Evolutionary conservation across 2,113 vertebrate species (phyloP), one percentile per base, ranked within the genome.

Genomic region (Macroglossus sobrinus): DNA sequence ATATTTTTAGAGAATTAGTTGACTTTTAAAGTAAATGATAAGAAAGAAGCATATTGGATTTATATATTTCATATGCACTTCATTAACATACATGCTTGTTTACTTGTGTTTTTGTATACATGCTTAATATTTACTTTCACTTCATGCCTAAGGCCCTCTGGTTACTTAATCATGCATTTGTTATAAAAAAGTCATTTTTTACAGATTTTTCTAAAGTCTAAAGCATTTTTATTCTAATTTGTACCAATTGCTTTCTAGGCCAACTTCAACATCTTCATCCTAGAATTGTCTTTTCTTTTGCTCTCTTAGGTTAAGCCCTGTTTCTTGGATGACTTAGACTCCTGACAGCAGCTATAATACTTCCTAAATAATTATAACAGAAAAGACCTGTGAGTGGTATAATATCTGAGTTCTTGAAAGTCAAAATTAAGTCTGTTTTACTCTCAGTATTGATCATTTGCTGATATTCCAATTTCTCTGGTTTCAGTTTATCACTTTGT

Each of bases 251-350:
- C 8, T 78, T 76, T 81, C 26, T 15, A 89, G 21, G 14, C 18
- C 22, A 79, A 18, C 13, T 75, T 92, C 9, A 74, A 15, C 55
- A 0, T 79, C 30, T 66, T 35, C 47, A 7, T 26, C 4, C 50
- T 28, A 84, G n/a, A 38, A 64, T 38, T 50, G 28, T 28, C 21
- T n/a, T 55, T 40, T 14, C 10, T 66, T 57, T 82, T 35, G 2
- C 2, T 10, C 4, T 59, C 7, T 11, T 63, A 14, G 0, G 0
- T 68, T 21, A 87, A 18, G 3, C 10, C 1, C 14, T 26, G 2
- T 47, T 84, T 74, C 64, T 55, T 26, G 7, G 40, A 50, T 30
- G 16, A 7, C 15, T 45, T 40, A 14, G 2, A 59, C 6, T 2
- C n/a, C 7, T 38, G 15, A 61, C 2, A 28, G 35, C 0, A 82